phyloP scores from a whole-genome alignment of 2,888 invertebrate genomes.

The Drosophila anomalata region DNA sequence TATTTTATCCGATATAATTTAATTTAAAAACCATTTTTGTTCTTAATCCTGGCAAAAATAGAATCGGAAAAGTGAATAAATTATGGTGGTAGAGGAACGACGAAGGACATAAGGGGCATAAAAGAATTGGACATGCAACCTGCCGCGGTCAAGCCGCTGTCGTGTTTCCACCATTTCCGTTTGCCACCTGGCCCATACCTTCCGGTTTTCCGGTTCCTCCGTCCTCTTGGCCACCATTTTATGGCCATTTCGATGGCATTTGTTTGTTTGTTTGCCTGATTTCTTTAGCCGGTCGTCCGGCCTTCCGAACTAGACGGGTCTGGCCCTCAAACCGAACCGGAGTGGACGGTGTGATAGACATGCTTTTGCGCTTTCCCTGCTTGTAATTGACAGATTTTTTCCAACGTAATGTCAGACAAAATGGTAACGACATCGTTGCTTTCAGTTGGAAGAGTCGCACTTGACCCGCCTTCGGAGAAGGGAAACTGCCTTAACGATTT shows the following conservation, averaged over 20 bases:
- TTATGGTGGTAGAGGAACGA: not conserved
- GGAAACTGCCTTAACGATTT: slow-evolving; percentile 12
- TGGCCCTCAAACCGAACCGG: not conserved
- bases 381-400: slow-evolving; percentile 76
- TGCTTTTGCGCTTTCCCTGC: slow-evolving; percentile 72
- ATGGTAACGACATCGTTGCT: slow-evolving; percentile 59
- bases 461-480: slow-evolving; percentile 17
- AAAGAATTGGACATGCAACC: slow-evolving; percentile 27
- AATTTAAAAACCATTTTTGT: not conserved
- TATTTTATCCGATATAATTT: slow-evolving; percentile 1
- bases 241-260: slow-evolving; percentile 7
- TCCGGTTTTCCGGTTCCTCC: not conserved
- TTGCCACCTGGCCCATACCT: not conserved
- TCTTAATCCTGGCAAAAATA: slow-evolving; percentile 2
- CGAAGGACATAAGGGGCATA: not conserved
- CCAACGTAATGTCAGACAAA: slow-evolving; percentile 69
- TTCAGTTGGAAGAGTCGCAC: slow-evolving; percentile 15
- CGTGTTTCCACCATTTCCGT: slow-evolving; percentile 20
- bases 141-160: slow-evolving; percentile 36
- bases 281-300: slow-evolving; percentile 18
- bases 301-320: slow-evolving; percentile 12
- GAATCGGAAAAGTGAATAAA: slow-evolving; percentile 19
- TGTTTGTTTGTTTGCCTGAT: slow-evolving; percentile 34
- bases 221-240: slow-evolving; percentile 20
- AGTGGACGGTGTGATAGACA: slow-evolving; percentile 59